phyloP scores from a whole-genome alignment of 2,797 vertebrate genomes.

The Sylvilagus floridanus region DNA sequence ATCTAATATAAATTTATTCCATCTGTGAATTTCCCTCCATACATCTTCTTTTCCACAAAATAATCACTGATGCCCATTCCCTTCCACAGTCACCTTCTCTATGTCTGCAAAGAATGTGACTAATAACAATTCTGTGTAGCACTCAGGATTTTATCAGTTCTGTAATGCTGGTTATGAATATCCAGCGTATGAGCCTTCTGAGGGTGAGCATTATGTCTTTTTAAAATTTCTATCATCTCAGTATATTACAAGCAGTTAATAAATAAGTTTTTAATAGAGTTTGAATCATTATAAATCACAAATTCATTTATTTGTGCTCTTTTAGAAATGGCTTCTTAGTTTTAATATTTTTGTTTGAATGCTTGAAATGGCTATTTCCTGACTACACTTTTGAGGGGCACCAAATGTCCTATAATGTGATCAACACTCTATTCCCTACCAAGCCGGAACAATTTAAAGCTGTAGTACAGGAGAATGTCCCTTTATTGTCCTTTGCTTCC shows the following conservation, averaged over 20 bases:
- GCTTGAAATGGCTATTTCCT: slow-evolving; percentile 6
- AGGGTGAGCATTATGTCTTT: not conserved
- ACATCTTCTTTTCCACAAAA: not conserved
- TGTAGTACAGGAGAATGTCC: slow-evolving; percentile 1
- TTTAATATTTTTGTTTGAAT: not conserved
- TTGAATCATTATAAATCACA: not conserved
- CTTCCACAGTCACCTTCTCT: not conserved
- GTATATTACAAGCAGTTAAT: not conserved
- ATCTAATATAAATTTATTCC: not conserved
- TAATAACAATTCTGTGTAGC: not conserved
- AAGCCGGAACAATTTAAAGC: slow-evolving; percentile 52
- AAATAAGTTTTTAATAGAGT: not conserved
- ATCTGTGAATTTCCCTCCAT: not conserved
- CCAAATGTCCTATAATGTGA: not conserved
- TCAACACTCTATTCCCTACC: slow-evolving; percentile 1
- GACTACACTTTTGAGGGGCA: not conserved
- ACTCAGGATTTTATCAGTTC: not conserved
- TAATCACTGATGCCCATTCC: not conserved
- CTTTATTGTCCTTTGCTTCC: slow-evolving; percentile 67
- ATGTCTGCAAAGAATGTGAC: not conserved
- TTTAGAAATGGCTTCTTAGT: not conserved
- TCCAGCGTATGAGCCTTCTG: not conserved
- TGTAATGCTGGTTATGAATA: not conserved
- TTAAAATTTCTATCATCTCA: not conserved
- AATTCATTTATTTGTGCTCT: not conserved